These are phyloP conservation scores for Diorhabda elongata DNA, from an alignment of 1,140 invertebrate genomes.

Conservation along the genomic window DNA sequence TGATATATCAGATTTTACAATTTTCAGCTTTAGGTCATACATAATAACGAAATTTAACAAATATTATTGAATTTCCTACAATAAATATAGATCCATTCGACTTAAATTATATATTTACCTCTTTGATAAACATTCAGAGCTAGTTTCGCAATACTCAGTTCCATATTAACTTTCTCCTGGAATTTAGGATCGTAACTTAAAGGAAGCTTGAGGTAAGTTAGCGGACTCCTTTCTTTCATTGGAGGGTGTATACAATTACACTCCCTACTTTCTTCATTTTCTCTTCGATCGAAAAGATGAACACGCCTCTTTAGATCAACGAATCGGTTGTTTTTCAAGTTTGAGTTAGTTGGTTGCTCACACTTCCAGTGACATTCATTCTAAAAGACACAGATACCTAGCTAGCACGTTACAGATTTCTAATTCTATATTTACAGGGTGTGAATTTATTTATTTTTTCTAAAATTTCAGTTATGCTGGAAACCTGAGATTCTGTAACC, in stretches of 20 bases:
- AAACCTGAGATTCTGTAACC: too few species aligned
- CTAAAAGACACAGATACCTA: conserved; percentile 21
- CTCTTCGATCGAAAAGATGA: conserved; percentile 21
- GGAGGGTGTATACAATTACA: conserved; percentile 31
- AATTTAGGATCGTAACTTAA: conserved; percentile 36
- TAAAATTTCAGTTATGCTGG: too few species aligned
- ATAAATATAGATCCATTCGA: not conserved
- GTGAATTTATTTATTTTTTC: not conserved
- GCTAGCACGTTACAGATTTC: not conserved
- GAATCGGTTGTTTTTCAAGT: conserved; percentile 24
- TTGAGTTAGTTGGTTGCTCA: conserved; percentile 26
- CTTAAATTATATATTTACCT: conserved; percentile 26
- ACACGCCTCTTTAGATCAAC: conserved; percentile 18
- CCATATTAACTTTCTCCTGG: conserved; percentile 37
- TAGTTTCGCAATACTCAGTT: conserved; percentile 40
- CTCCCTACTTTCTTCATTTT: conserved; percentile 21
- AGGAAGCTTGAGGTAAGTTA: conserved; percentile 32
- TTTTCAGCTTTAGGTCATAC: not conserved
- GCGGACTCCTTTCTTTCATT: conserved; percentile 18
- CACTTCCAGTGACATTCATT: conserved; percentile 39
- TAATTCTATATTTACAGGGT: not conserved
- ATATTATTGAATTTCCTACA: not conserved
- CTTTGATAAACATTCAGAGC: conserved; percentile 39
- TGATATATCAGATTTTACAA: not conserved
- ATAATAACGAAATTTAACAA: not conserved